Percentiles rank a stretch among this genome's conserved stretches.
Evolutionary conservation across 2,113 vertebrate genomes (phyloP).

Genomic region (Himantopus leucocephalus): DNA sequence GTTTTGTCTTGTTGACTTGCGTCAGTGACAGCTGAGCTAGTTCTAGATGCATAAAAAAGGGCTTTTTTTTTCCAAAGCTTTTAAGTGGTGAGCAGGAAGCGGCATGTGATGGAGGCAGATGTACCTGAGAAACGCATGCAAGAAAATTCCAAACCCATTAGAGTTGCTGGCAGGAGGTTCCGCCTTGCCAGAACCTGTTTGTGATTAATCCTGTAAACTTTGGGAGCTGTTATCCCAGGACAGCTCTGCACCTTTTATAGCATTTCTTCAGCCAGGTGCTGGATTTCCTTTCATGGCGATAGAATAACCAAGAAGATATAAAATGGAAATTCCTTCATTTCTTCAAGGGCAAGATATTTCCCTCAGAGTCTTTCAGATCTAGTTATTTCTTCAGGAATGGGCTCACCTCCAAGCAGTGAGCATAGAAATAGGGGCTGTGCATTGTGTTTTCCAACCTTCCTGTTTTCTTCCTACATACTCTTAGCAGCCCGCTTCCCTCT

Average conservation of each 20-base stretch:
- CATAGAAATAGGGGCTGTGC: not conserved
- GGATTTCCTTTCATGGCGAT: not conserved
- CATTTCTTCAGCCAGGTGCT: not conserved
- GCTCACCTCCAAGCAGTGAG: not conserved
- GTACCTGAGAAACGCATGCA: not conserved
- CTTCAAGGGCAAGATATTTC: not conserved
- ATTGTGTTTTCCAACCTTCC: not conserved
- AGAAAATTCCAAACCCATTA: constrained; percentile 13
- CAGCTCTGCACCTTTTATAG: not conserved
- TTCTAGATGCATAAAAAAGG: not conserved
- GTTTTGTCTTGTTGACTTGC: not conserved
- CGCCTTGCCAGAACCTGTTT: not conserved
- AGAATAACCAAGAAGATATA: not conserved
- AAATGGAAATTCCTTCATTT: not conserved
- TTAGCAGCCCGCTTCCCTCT: not conserved
- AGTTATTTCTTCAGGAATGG: not conserved
- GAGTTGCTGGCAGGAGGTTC: constrained; percentile 15
- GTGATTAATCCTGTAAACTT: not conserved
- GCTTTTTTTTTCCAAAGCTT: not conserved
- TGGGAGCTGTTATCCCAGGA: not conserved
- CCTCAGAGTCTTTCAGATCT: not conserved
- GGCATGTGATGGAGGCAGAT: not conserved
- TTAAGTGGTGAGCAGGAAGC: not conserved
- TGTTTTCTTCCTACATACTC: not conserved
- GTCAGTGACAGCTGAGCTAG: not conserved